phyloP scores from a whole-genome alignment of 2,888 invertebrate species.

The Tipula confusa region DNA sequence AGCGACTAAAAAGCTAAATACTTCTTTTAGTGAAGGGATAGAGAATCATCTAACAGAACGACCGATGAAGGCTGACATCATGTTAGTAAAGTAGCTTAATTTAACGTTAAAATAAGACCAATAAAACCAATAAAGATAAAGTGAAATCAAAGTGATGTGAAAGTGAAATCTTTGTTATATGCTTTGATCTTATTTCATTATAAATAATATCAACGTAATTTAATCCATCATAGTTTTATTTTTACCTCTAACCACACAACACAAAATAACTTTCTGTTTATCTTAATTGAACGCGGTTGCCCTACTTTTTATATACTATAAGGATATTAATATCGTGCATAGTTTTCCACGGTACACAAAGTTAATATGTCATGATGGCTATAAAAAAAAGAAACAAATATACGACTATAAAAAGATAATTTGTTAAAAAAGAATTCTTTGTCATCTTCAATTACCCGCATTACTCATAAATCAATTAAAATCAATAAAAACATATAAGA shows the following conservation, averaged over 20 bases:
- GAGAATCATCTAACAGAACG: too few species aligned
- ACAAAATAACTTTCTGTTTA: not conserved
- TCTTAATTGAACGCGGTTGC: not conserved
- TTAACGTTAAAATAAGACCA: not conserved
- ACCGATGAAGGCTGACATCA: too few species aligned
- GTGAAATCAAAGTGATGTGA: not conserved
- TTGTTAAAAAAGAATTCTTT: not conserved
- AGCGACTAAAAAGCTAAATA: too few species aligned
- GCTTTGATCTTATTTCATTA: not conserved
- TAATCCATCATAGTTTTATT: not conserved
- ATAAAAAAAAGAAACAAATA: not conserved
- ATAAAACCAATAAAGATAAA: not conserved
- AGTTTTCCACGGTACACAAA: not conserved
- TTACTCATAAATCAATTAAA: conserved; percentile 25
- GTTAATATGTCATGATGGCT: not conserved
- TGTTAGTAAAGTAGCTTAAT: too few species aligned
- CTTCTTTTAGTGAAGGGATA: too few species aligned
- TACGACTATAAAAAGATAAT: not conserved
- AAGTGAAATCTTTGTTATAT: not conserved
- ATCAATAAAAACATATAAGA: not conserved
- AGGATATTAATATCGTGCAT: conserved; percentile 3
- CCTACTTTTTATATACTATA: not conserved
- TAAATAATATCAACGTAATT: not conserved
- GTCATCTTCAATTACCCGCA: conserved; percentile 25
- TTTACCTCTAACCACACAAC: not conserved